A percentile compares a stretch with the other conserved stretches of the same genome.
These are phyloP conservation scores for Lepidurus couesii DNA, from an alignment of 1,140 invertebrate genomes.

Conservation along the genomic window DNA sequence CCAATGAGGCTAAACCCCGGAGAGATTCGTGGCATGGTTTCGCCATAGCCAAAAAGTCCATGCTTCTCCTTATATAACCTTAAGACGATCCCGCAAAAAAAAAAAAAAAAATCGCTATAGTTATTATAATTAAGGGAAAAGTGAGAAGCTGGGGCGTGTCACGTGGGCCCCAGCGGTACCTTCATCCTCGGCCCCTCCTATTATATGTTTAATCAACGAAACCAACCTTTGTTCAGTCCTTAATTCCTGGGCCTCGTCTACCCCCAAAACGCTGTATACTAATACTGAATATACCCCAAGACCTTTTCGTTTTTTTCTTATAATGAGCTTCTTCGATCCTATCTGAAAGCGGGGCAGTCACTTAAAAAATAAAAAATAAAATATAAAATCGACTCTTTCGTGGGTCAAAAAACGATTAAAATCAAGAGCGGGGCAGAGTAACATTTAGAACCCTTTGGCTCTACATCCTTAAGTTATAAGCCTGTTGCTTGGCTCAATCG, in stretches of 20 bases:
- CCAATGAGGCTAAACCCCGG: not conserved
- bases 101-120: not conserved
- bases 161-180: not conserved
- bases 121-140: conserved; percentile 18
- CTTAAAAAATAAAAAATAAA: not conserved
- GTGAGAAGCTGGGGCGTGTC: conserved; percentile 20
- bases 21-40: not conserved
- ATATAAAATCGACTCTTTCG: not conserved
- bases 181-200: not conserved
- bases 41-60: not conserved
- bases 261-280: not conserved
- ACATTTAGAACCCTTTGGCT: not conserved
- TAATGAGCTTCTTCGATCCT: not conserved
- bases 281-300: not conserved
- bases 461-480: too few relatives aligned
- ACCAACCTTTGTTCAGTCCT: not conserved
- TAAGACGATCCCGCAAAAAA: not conserved
- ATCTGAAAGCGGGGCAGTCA: not conserved
- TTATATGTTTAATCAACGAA: conserved; percentile 16
- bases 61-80: not conserved
- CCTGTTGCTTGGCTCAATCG: too few relatives aligned
- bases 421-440: not conserved
- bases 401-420: not conserved
- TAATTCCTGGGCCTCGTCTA: not conserved
- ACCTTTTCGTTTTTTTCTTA: not conserved